Evolutionary conservation across 2,888 invertebrate species (phyloP).

Genomic region (Tetragonisca angustula): DNA sequence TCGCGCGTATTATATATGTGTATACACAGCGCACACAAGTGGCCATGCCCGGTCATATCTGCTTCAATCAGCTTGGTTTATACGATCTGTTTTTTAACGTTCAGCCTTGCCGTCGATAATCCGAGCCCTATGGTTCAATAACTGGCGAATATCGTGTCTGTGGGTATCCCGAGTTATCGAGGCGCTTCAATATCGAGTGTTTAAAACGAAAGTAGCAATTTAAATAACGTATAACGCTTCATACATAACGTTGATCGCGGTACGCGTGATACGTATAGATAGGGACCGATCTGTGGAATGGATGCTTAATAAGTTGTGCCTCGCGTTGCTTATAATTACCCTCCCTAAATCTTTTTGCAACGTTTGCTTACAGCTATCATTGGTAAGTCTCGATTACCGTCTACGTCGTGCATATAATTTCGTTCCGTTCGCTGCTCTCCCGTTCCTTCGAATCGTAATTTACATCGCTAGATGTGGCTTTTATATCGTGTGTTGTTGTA

Average conservation of each 20-base stretch:
- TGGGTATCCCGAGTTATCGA: constrained; percentile 15
- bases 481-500: constrained; percentile 53
- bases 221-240: constrained; percentile 29
- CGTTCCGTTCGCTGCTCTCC: not conserved
- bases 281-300: constrained; percentile 57
- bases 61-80: constrained; percentile 64
- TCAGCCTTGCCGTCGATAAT: constrained; percentile 47
- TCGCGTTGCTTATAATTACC: constrained; percentile 39
- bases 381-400: constrained; percentile 43
- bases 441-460: not conserved
- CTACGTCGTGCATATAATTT: constrained; percentile 1
- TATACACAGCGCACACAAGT: constrained; percentile 35
- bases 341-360: constrained; percentile 13
- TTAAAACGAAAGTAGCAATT: constrained; percentile 4
- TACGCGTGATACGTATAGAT: constrained; percentile 62
- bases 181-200: constrained; percentile 3
- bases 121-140: constrained; percentile 48
- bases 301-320: constrained; percentile 57
- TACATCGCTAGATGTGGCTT: constrained; percentile 14
- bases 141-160: constrained; percentile 22
- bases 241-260: constrained; percentile 53
- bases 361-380: constrained; percentile 11
- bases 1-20: constrained; percentile 24
- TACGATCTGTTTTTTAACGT: constrained; percentile 60
- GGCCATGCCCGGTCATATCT: constrained; percentile 60